phyloP scores from a whole-genome alignment of 2,888 invertebrate genomes.

The Notocelia uddmanniana region DNA sequence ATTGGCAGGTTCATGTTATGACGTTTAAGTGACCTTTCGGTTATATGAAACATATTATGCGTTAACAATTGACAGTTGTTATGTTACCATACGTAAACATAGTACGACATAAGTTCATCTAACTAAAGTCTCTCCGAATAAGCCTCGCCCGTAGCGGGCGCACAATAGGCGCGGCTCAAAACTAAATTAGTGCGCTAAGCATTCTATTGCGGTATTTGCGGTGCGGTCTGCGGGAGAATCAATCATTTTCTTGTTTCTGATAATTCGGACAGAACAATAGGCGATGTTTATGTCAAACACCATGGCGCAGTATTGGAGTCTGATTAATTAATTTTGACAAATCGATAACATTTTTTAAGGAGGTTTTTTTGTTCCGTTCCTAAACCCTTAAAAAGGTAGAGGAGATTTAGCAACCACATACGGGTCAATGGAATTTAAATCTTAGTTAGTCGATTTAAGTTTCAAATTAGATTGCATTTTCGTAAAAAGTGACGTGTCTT shows the following conservation, averaged over 20 bases:
- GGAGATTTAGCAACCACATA: too few relatives aligned
- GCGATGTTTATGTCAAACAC: constrained; percentile 14
- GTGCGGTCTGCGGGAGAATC: constrained; percentile 49
- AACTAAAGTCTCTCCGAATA: constrained; percentile 5
- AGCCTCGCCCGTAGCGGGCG: neutral
- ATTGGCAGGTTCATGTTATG: too few relatives aligned
- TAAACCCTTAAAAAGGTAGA: too few relatives aligned
- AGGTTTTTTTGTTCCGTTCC: neutral
- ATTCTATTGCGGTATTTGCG: constrained; percentile 17
- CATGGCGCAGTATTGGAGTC: constrained; percentile 6
- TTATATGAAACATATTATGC: too few relatives aligned
- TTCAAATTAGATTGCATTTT: too few relatives aligned
- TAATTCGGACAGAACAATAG: constrained; percentile 4
- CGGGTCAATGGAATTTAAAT: too few relatives aligned
- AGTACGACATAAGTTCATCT: too few relatives aligned
- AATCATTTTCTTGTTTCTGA: constrained; percentile 50
- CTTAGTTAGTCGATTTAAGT: too few relatives aligned
- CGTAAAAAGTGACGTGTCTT: too few relatives aligned
- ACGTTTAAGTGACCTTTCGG: too few relatives aligned
- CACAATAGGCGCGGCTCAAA: constrained; percentile 29
- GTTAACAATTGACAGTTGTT: too few relatives aligned
- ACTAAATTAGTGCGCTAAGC: constrained; percentile 36
- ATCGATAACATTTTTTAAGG: neutral
- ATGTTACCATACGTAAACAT: too few relatives aligned
- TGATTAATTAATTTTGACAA: neutral